These are phyloP conservation scores for Archips xylosteana DNA, from an alignment of 2,888 invertebrate genomes.

Conservation along the genomic window DNA sequence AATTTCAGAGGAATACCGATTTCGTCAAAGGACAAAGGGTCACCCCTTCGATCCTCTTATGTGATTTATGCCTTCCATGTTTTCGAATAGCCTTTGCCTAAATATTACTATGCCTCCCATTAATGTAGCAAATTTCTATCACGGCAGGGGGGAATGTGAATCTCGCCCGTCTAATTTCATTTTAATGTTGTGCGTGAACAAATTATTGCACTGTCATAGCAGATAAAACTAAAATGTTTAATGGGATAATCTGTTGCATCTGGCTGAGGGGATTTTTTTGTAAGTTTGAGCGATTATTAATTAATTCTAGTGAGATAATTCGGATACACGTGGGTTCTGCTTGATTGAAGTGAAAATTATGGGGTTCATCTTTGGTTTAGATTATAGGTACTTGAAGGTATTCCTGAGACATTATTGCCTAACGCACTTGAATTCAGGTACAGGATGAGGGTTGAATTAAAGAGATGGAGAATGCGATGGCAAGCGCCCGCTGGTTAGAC, in stretches of 20 bases:
- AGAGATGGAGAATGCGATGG: no score
- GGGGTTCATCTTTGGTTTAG: no score
- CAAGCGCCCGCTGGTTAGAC: no score
- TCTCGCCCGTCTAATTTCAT: conserved; percentile 76
- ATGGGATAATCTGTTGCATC: conserved; percentile 78
- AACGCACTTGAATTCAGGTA: no score
- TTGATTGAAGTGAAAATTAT: not conserved
- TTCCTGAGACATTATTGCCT: no score
- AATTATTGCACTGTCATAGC: conserved; percentile 82
- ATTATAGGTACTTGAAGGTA: no score
- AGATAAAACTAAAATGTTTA: conserved; percentile 73
- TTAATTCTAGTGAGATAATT: conserved; percentile 74
- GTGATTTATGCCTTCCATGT: conserved; percentile 73
- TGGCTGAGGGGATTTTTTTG: conserved; percentile 72
- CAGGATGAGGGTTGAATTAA: no score
- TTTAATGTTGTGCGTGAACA: conserved; percentile 82
- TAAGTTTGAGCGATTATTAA: conserved; percentile 71
- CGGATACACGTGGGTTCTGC: conserved; percentile 62
- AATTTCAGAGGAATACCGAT: conserved; percentile 33
- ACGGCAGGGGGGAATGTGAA: conserved; percentile 56
- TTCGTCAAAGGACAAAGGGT: conserved; percentile 51
- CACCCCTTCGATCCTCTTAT: conserved; percentile 71
- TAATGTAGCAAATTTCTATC: conserved; percentile 35
- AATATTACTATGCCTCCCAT: conserved; percentile 78
- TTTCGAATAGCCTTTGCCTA: conserved; percentile 58